phyloP scores from a whole-genome alignment of 2,797 vertebrate genomes.

The Austrolebias charrua region DNA sequence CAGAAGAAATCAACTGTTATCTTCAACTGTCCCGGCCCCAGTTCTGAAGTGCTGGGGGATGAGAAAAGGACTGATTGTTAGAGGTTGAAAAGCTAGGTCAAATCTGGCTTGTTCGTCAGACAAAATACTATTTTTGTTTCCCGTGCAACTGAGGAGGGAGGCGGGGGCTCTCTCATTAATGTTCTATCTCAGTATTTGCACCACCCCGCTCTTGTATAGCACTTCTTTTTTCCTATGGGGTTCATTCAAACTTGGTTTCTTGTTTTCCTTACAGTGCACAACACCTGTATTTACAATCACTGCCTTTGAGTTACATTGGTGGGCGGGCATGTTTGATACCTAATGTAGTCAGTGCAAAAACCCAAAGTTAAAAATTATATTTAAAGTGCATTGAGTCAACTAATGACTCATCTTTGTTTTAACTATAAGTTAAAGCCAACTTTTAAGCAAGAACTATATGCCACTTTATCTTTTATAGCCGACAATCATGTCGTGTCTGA shows the following conservation, averaged over 20 bases:
- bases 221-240: constrained; percentile 59
- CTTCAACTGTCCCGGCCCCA: constrained; percentile 65
- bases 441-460: neutral
- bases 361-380: neutral
- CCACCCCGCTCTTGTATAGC: constrained; percentile 60
- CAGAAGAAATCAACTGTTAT: constrained; percentile 81
- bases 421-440: neutral
- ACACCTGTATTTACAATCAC: constrained; percentile 46
- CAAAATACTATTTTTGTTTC: constrained; percentile 96
- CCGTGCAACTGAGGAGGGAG: constrained; percentile 80
- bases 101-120: constrained; percentile 88
- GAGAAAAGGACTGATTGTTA: constrained; percentile 93
- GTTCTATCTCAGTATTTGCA: constrained; percentile 71
- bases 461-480: too few relatives aligned
- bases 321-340: constrained; percentile 20
- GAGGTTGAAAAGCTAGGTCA: constrained; percentile 96
- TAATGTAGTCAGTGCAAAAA: constrained; percentile 10
- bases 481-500: neutral
- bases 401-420: neutral
- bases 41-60: constrained; percentile 80
- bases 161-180: constrained; percentile 83
- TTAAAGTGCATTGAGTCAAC: neutral
- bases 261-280: constrained; percentile 57
- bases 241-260: constrained; percentile 56
- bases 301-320: constrained; percentile 14